Evolutionary conservation across 2,113 vertebrate genomes (phyloP).

Genomic region (Ciconia stormi): DNA sequence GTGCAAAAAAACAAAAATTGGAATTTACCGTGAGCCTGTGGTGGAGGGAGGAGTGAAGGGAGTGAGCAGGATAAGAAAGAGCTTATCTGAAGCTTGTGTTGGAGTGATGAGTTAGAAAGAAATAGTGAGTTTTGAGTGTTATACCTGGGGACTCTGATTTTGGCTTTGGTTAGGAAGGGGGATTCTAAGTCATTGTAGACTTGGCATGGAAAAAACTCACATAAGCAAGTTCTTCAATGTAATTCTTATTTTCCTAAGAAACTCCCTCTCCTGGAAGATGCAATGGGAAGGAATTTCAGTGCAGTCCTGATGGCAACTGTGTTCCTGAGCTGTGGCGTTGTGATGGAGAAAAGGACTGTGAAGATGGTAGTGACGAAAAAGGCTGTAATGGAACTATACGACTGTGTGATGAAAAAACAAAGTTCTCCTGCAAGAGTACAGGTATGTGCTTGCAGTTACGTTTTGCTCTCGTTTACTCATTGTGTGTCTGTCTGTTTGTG

Average conservation of each 20-base stretch:
- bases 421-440: constrained; percentile 92
- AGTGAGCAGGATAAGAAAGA: not conserved
- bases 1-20: not conserved
- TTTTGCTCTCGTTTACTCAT: not conserved
- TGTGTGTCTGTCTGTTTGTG: not conserved
- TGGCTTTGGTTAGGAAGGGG: not conserved
- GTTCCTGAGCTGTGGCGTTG: constrained; percentile 93
- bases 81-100: not conserved
- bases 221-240: not conserved
- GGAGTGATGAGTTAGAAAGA: not conserved
- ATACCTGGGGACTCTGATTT: accelerated
- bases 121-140: not conserved
- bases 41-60: not conserved
- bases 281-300: constrained; percentile 89
- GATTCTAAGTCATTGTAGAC: not conserved
- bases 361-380: constrained; percentile 92
- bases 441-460: constrained; percentile 66
- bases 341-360: constrained; percentile 96
- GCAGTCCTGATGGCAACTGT: constrained; percentile 88
- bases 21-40: not conserved
- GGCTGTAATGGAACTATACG: constrained; percentile 89
- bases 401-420: constrained; percentile 89
- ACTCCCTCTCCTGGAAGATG: constrained; percentile 84
- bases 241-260: constrained; percentile 71
- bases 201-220: not conserved